phyloP scores from a whole-genome alignment of 1,140 invertebrate genomes.

The Manduca sexta region DNA sequence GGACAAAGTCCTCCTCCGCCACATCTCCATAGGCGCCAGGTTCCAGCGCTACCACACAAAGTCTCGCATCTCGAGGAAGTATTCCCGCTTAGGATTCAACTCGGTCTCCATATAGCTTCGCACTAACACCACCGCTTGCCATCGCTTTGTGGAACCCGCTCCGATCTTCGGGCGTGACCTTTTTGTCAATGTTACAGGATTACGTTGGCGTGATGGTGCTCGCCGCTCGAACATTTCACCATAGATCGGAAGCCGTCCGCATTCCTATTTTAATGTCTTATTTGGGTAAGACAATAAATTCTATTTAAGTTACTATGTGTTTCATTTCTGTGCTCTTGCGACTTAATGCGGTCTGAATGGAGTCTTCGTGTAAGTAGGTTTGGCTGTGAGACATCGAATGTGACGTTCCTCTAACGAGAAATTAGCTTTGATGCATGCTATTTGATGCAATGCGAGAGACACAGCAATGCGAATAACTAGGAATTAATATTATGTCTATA shows the following conservation, averaged over 20 bases:
- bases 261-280: conserved; percentile 45
- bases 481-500: too few relatives aligned
- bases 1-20: conserved; percentile 69
- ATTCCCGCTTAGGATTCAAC: conserved; percentile 70
- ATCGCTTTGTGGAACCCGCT: conserved; percentile 48
- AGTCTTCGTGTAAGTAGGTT: too few relatives aligned
- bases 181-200: conserved; percentile 64
- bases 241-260: conserved; percentile 45
- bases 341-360: too few relatives aligned
- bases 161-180: conserved; percentile 51
- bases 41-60: conserved; percentile 77
- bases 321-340: conserved; percentile 37
- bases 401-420: too few relatives aligned
- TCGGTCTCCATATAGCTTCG: conserved; percentile 66
- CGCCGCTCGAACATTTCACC: conserved; percentile 13
- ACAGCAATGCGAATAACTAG: conserved; percentile 8
- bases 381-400: too few relatives aligned
- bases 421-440: not conserved
- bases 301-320: conserved; percentile 37
- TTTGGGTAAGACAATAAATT: conserved; percentile 45
- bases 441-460: conserved; percentile 6
- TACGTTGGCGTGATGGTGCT: conserved; percentile 49
- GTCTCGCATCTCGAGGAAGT: conserved; percentile 77
- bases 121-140: conserved; percentile 58
- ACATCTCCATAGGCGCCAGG: conserved; percentile 73